Percentiles rank a stretch among this genome's conserved stretches.
Evolutionary conservation across 2,888 invertebrate species (phyloP).

Genomic region (Troglohyphantes excavatus): DNA sequence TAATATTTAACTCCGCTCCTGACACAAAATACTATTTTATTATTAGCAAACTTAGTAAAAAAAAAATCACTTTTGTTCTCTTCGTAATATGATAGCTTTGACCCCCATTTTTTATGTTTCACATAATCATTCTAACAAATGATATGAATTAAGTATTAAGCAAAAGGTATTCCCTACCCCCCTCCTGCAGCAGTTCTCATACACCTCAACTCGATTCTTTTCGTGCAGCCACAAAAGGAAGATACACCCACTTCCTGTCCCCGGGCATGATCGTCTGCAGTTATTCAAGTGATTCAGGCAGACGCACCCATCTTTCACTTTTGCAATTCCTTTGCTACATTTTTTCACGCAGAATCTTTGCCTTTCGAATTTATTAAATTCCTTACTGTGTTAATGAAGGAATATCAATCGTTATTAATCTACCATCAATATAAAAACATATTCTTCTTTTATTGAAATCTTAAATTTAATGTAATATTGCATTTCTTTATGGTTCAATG

Average conservation of each 20-base stretch:
- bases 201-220: conserved; percentile 20
- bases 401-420: too few species aligned
- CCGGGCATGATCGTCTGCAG: conserved; percentile 22
- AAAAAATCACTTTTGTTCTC: neutral
- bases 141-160: conserved; percentile 7
- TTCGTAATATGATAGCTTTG: neutral
- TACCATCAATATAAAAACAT: too few species aligned
- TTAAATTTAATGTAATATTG: too few species aligned
- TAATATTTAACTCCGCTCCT: too few species aligned
- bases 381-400: too few species aligned
- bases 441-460: too few species aligned
- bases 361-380: too few species aligned
- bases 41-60: too few species aligned
- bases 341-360: too few species aligned
- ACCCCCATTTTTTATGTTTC: neutral
- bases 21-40: too few species aligned
- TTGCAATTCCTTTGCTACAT: neutral
- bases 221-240: conserved; percentile 31
- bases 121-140: neutral
- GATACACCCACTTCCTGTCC: conserved; percentile 65
- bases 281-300: neutral
- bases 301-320: conserved; percentile 3
- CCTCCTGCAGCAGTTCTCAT: conserved; percentile 9
- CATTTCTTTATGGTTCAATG: too few species aligned
- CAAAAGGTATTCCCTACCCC: conserved; percentile 2